Base-by-base conservation (phyloP, 2,888 invertebrate genomes). In the Nomada lathburiana region DNA sequence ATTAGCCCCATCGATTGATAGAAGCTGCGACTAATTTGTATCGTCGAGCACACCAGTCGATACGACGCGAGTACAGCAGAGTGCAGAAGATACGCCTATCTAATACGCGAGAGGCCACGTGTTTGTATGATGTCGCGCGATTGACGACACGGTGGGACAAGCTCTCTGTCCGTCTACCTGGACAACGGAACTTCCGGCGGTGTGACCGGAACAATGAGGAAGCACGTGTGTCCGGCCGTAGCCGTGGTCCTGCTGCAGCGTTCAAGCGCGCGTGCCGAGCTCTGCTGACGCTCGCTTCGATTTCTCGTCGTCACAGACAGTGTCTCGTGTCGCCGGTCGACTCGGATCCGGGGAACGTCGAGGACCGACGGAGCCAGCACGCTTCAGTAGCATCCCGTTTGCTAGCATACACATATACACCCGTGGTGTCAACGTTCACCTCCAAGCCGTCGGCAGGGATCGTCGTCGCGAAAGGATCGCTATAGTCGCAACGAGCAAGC, bases 251-350 rank as follows among this genome's bases (percentile, higher is more conserved):
- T 77, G 69, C 78, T 60, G 62, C 80, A 64, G 60, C 73, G 64
- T 65, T 68, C 65, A 50, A 63, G n/a, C 78, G 60, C 82, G 86
- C 82, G 84, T 84, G 86, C 85, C 85, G 80, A 86, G 89, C 89
- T 86, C 84, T 92, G 92, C 93, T 93, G 93, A 93, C 93, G 92
- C 88, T 89, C 84, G 82, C 77, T 72, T 47, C 70, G 80, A 80
- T 62, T 75, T 29, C 26, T n/a, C 72, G 76, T 59, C 63, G 77
- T 74, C 69, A 29, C 36, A 59, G 2, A 71, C 29, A 11, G 42
- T 26, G 72, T 67, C 71, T 64, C 67, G 77, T 71, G 36, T 82
- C 78, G 64, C 80, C 76, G 71, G 76, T 80, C 68, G 59, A 68
- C 82, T 69, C 78, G 80, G 74, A 73, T 64, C 67, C 78, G 82